Evolutionary conservation across 2,113 vertebrate genomes (phyloP), one percentile per base, ranked within the genome.

Genomic region (Brienomyrus longianalis): DNA sequence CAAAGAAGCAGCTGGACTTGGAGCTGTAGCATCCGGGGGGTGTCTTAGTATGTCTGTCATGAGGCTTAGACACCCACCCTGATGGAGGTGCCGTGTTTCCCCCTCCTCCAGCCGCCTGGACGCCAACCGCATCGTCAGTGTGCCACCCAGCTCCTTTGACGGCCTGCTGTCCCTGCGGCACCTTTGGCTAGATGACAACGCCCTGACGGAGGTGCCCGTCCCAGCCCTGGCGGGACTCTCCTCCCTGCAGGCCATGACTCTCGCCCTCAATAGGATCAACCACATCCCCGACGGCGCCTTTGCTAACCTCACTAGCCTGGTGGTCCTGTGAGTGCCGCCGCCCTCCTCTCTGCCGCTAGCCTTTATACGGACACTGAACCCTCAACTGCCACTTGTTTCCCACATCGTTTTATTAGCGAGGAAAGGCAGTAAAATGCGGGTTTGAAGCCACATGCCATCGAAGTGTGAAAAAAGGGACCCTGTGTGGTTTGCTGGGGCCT

Each of bases 181-280:
- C 92, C 94, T 98, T 83, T 97, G 97, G 97, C 94, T 98, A 66
- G 97, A 97, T 0, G 97, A 97, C 94, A 98, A 98, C 31, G 92
- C 95, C 74, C 92, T 98, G 92, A 96, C 95, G 1, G 95, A 96
- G 94, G 95, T 97, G 91, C 97, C 97, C 0, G 92, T 97, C n/a
- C 94, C 94, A 83, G 96, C 97, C 74, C 95, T 98, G 91, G 94
- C 93, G 48, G 95, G 93, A 91, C 94, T 97, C 91, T 93, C 95
- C 43, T 94, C 95, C 3, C 94, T 98, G 70, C 97, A 97, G 90
- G 97, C 97, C 88, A 95, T 98, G 96, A 97, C 96, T 52, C 88
- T 98, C 91, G 97, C 96, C 88, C 92, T 98, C 92, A 98, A 98
- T 95, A 95, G 95, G 94, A 97, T 98, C 92, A 93, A 94, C 92